Base-by-base conservation (phyloP, 2,888 invertebrate species). In the Drosophila diplacantha region DNA sequence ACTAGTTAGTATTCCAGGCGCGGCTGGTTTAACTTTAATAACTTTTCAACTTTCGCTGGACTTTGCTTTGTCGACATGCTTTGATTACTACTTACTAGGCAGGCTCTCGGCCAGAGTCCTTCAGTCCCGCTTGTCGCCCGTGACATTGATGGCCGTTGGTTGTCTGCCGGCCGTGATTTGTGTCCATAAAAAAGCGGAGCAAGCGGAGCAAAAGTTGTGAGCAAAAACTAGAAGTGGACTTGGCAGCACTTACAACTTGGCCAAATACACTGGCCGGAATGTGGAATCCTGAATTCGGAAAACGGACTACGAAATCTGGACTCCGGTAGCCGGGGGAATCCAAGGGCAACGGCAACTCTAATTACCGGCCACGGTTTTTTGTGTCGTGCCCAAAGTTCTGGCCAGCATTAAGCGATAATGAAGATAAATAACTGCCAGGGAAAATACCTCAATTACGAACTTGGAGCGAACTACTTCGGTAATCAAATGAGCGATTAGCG, bases 401-500 rank as follows among this genome's bases (percentile, higher is more conserved):
- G 61, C 65, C 66, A 69, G 78, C 66, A 78, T 78, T 77, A 83
- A 71, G 78, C 83, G 78, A 78, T 79, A 79, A 79, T 83, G 78
- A 79, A 73, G 78, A 79, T 79, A 81, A 79, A 79, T 79, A 79
- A 81, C 83, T 75, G 52, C 54, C 55, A 71, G 60, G 75, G 63
- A 77, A 82, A 73, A 81, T 77, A 77, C 72, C 83, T 82, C 77
- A 82, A 78, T 78, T 78, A 78, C 72, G 71, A 78, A 78, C 72
- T 78, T 78, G 47, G 61, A 61, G 74, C 72, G 73, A 72, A 74
- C 81, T 80, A 74, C 71, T 82, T 80, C 55, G 46, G 71, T 78
- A 78, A 78, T 78, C 83, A 82, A 78, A 82, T 78, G 83, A 78
- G 77, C 83, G 83, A 78, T 78, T 82, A 80, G 67, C 81, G 29